A percentile compares a stretch with the other conserved stretches of the same genome.
Evolutionary conservation across 2,113 vertebrate species (phyloP).

Genomic region (Puntigrus tetrazona): DNA sequence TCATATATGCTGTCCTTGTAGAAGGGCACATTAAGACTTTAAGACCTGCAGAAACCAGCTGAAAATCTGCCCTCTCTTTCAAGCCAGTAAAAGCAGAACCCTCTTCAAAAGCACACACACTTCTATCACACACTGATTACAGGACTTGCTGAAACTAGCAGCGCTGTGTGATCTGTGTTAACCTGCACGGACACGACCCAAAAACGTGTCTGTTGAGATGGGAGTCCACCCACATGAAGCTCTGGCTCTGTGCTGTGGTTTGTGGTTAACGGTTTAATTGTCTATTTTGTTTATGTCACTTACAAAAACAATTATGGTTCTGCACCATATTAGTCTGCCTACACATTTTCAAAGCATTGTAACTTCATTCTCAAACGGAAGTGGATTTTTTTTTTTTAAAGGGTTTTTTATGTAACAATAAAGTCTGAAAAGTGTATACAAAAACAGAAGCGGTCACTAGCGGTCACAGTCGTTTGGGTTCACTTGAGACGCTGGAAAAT

Average conservation of each 20-base stretch:
- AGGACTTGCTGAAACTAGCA: background rate
- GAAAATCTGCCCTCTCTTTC: slow-evolving; percentile 25
- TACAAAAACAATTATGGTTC: background rate
- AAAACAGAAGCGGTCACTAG: background rate
- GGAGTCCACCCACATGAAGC: background rate
- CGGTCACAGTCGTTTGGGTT: background rate
- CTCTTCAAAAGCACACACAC: background rate
- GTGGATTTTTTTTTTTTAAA: background rate
- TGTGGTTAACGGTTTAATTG: background rate
- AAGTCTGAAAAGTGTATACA: background rate
- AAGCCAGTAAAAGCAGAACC: slow-evolving; percentile 3
- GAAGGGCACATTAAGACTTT: no score
- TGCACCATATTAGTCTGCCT: background rate
- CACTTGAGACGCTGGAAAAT: background rate
- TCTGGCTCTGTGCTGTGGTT: background rate
- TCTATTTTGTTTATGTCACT: background rate
- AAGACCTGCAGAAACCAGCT: background rate
- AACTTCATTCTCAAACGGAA: background rate
- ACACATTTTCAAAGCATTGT: background rate
- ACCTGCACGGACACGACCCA: slow-evolving; percentile 4
- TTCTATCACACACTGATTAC: background rate
- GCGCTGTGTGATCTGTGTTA: background rate
- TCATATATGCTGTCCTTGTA: no score
- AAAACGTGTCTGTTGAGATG: background rate
- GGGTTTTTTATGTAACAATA: background rate